Conservation (phyloP, 2,888 invertebrate species). For the Chorisops tibialis region DNA sequence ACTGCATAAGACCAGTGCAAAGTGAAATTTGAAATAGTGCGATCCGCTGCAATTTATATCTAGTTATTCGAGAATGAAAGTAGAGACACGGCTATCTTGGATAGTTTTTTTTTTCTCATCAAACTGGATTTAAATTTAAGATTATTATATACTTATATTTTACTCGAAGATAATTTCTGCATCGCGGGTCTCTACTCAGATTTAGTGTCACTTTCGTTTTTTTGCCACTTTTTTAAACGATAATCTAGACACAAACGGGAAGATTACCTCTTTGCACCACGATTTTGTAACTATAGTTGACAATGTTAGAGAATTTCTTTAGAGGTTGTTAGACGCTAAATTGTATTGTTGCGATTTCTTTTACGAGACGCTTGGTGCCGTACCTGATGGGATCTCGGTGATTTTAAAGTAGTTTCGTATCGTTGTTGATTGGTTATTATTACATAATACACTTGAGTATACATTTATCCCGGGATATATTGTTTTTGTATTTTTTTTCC, state of each 20-base stretch:
- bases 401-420: not conserved
- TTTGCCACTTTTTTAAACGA: not conserved
- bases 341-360: not conserved
- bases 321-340: not conserved
- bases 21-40: too few relatives aligned
- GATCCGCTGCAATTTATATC: too few relatives aligned
- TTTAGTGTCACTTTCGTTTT: constrained; percentile 18
- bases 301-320: constrained; percentile 9
- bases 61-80: constrained; percentile 11
- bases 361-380: not conserved
- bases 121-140: not conserved
- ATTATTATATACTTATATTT: too few relatives aligned
- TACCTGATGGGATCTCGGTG: constrained; percentile 13
- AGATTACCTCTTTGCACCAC: constrained; percentile 11
- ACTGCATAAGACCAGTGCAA: too few relatives aligned
- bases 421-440: constrained; percentile 22
- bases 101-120: constrained; percentile 1
- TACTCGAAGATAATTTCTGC: constrained; percentile 4
- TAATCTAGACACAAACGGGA: not conserved
- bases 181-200: not conserved
- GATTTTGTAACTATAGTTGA: constrained; percentile 16
- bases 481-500: too few relatives aligned
- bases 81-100: constrained; percentile 16
- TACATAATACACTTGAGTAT: constrained; percentile 21
- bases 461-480: constrained; percentile 3